Conservation (phyloP, 1,140 invertebrate species). For the Laodelphax striatellus region DNA sequence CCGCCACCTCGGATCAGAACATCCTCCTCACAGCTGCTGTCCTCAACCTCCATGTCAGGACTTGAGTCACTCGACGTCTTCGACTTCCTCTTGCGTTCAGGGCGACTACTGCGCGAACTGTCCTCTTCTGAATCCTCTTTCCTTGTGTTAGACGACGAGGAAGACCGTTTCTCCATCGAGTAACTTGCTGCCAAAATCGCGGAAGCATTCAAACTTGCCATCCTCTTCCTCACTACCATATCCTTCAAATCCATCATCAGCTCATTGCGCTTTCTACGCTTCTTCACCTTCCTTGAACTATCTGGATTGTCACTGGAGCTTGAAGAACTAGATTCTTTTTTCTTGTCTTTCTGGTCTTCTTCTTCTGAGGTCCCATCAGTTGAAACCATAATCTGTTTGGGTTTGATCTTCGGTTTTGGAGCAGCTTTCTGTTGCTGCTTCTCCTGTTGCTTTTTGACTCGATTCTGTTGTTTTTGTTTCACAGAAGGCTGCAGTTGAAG, state of each 20-base stretch:
- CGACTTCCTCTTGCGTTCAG: constrained; percentile 12
- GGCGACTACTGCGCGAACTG: constrained; percentile 3
- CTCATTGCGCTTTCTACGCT: constrained; percentile 44
- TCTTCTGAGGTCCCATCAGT: constrained; percentile 14
- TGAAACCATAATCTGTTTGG: not conserved
- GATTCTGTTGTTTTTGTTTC: constrained; percentile 9
- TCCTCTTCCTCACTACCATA: constrained; percentile 77
- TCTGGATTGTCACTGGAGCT: constrained; percentile 19
- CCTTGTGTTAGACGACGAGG: constrained; percentile 35
- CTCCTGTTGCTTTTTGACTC: constrained; percentile 1
- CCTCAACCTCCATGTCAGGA: constrained; percentile 26
- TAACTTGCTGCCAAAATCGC: constrained; percentile 86
- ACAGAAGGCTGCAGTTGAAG: constrained; percentile 7
- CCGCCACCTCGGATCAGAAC: constrained; percentile 16
- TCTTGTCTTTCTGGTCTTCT: constrained; percentile 22
- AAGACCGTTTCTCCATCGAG: constrained; percentile 55
- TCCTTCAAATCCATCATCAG: constrained; percentile 74
- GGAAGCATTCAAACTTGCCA: constrained; percentile 86
- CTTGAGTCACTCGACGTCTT: constrained; percentile 5
- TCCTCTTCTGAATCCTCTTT: constrained; percentile 34
- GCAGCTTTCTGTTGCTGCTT: not conserved
- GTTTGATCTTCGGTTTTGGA: constrained; percentile 1
- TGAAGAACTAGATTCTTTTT: constrained; percentile 27
- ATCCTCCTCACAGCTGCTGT: constrained; percentile 21
- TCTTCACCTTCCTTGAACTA: constrained; percentile 29